Evolutionary conservation across 2,888 invertebrate genomes (phyloP).

Genomic region (Philereme vetulata): DNA sequence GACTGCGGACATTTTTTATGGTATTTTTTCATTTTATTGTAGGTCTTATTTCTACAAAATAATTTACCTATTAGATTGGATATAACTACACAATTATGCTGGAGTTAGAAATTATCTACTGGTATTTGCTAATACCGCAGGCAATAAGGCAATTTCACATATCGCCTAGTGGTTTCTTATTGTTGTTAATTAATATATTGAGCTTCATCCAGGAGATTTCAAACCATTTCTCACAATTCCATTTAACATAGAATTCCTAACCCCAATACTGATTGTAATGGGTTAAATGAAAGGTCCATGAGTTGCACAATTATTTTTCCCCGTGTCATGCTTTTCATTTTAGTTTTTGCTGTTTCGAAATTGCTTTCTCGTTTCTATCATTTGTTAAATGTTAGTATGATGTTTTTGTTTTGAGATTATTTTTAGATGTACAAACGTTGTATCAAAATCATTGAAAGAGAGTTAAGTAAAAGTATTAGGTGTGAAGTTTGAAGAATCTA

Average conservation of each 20-base stretch:
- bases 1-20: too few species aligned
- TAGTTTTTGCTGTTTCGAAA: conserved; percentile 60
- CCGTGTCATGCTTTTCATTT: conserved; percentile 68
- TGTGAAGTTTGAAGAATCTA: too few species aligned
- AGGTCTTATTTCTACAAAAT: too few species aligned
- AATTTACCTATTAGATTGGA: too few species aligned
- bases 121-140: too few species aligned
- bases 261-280: conserved; percentile 52
- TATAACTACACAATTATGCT: too few species aligned
- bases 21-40: too few species aligned
- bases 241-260: conserved; percentile 38
- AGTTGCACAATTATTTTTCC: conserved; percentile 66
- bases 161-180: too few species aligned
- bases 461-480: too few species aligned
- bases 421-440: background rate
- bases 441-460: too few species aligned
- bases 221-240: conserved; percentile 15
- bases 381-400: conserved; percentile 44
- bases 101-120: too few species aligned
- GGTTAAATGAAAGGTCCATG: conserved; percentile 65
- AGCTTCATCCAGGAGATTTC: background rate
- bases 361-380: conserved; percentile 55
- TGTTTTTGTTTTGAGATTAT: conserved; percentile 6
- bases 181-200: background rate
- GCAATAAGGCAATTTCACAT: too few species aligned